Evolutionary conservation across 2,113 vertebrate genomes (phyloP), one percentile per base, ranked within the genome.

Genomic region (Microcebus tavaratra): DNA sequence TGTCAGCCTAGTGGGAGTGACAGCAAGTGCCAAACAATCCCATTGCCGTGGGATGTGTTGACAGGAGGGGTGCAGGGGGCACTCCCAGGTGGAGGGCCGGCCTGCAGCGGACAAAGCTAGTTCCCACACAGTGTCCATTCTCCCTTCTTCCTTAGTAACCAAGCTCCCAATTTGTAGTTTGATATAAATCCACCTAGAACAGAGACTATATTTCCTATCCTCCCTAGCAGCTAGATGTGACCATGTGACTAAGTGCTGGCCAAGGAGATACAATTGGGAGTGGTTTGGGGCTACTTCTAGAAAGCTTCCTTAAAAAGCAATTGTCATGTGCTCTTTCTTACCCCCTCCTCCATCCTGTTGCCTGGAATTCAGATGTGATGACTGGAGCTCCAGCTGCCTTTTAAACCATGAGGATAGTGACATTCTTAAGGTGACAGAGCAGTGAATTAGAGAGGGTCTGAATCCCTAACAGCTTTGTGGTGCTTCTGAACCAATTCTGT

Each of bases 351-450:
- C 63, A 59, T 39, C 31, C 36, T 57, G 5, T 53, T 63, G 83
- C 73, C 83, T 88, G 25, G 88, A 55, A 92, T 82, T 57, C 61
- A 92, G 84, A 87, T 80, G 48, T 75, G 84, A 83, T 48, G 45
- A 68, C 34, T 86, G 61, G 61, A 91, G 8, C 39, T 57, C 65
- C 90, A 73, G 18, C 11, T 57, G 34, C 34, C 70, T 81, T 48
- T 88, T 85, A 78, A 85, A 65, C 36, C 50, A 72, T 1, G 25
- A 92, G 8, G 39, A 42, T 9, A 80, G 31, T 29, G 12, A 63
- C 50, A 21, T 75, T 42, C 53, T 87, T 81, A 29, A 63, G 78
- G 81, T 34, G 18, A 76, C 0, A 88, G 55, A 72, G 29, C 42
- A 78, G 34, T 79, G 86, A 80, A 20, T 23, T 25, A 7, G 27